Evolutionary conservation across 2,797 vertebrate genomes (phyloP).

Genomic region (Atherinosoma microstoma): DNA sequence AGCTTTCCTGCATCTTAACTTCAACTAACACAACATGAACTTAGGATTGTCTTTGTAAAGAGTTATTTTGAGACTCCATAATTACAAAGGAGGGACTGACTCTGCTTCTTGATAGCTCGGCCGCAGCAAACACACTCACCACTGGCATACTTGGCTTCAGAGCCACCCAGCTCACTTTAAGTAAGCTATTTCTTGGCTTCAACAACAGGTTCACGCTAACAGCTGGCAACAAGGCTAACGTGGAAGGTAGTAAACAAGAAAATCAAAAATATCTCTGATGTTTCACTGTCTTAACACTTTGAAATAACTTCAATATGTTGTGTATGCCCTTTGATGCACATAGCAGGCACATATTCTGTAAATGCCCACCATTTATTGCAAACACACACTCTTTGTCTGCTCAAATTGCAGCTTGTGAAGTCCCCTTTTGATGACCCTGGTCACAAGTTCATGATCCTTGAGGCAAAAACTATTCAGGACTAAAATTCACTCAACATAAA

Average conservation of each 20-base stretch:
- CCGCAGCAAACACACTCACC: conserved; percentile 58
- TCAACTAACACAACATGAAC: conserved; percentile 48
- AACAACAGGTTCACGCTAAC: conserved; percentile 11
- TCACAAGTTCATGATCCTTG: conserved; percentile 5
- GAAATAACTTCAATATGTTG: no score
- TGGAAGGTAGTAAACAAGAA: conserved; percentile 10
- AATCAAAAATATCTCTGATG: background rate
- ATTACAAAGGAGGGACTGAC: conserved; percentile 86
- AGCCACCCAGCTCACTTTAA: conserved; percentile 32
- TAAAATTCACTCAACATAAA: conserved; percentile 35
- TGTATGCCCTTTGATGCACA: conserved; percentile 11
- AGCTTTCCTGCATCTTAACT: conserved; percentile 27
- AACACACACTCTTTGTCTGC: conserved; percentile 10
- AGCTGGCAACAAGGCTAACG: background rate
- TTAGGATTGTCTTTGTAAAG: conserved; percentile 41
- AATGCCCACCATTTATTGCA: conserved; percentile 9
- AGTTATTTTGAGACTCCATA: conserved; percentile 87
- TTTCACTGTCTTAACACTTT: background rate
- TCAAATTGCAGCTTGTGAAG: conserved; percentile 39
- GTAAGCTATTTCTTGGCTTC: background rate
- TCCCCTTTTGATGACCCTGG: conserved; percentile 28
- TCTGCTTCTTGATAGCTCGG: conserved; percentile 58
- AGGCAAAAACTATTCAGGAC: conserved; percentile 16
- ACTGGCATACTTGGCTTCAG: conserved; percentile 33
- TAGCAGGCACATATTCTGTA: background rate